Evolutionary conservation across 1,140 invertebrate species (phyloP).

Genomic region (Drosophila kohkoa): DNA sequence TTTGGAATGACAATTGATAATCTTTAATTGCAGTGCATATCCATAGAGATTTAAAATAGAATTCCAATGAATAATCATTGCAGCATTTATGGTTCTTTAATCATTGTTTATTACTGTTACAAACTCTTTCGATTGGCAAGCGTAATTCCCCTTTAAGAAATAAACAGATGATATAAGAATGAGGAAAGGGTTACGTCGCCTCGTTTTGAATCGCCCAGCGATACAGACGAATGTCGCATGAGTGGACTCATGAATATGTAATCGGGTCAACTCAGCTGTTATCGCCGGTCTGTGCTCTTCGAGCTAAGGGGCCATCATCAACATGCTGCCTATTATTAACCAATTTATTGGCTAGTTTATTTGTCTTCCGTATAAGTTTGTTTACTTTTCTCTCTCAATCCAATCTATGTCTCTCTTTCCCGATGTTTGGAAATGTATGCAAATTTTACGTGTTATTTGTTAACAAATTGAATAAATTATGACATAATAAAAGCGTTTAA

Average conservation of each 20-base stretch:
- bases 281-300: slow-evolving; percentile 17
- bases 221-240: slow-evolving; percentile 20
- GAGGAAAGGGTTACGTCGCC: slow-evolving; percentile 22
- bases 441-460: slow-evolving; percentile 67
- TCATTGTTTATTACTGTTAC: not conserved
- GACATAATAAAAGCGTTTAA: slow-evolving; percentile 63
- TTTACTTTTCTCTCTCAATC: slow-evolving; percentile 12
- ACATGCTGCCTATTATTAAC: slow-evolving; percentile 56
- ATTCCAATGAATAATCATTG: not conserved
- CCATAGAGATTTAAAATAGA: too few species aligned
- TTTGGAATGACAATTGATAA: too few species aligned
- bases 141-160: not conserved
- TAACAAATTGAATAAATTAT: slow-evolving; percentile 70
- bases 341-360: slow-evolving; percentile 64
- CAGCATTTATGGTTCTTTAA: not conserved
- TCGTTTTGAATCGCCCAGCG: slow-evolving; percentile 12
- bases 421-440: slow-evolving; percentile 49
- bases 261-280: slow-evolving; percentile 34
- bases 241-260: slow-evolving; percentile 68
- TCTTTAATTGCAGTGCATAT: too few species aligned
- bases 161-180: slow-evolving; percentile 37
- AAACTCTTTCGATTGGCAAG: not conserved
- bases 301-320: slow-evolving; percentile 3
- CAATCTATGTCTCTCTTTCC: slow-evolving; percentile 3
- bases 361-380: slow-evolving; percentile 61